Evolutionary conservation across 1,140 invertebrate species (phyloP).

Genomic region (Elymnias hypermnestra): DNA sequence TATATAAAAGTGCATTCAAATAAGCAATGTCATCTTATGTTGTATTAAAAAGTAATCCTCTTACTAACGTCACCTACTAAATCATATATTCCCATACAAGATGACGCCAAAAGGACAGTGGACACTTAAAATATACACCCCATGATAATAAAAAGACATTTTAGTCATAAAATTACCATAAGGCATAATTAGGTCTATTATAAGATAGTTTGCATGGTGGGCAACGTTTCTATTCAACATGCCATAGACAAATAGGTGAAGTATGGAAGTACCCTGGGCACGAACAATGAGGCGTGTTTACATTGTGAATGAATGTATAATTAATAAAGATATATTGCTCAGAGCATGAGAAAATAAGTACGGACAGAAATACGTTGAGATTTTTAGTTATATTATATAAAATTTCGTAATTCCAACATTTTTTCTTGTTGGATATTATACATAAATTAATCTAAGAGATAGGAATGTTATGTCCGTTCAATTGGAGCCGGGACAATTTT

Average conservation of each 20-base stretch:
- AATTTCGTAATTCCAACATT: constrained; percentile 6
- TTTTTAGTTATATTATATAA: constrained; percentile 15
- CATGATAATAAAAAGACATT: constrained; percentile 41
- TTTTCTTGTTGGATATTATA: not conserved
- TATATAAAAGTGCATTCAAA: constrained; percentile 7
- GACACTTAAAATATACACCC: constrained; percentile 55
- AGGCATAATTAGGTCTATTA: constrained; percentile 66
- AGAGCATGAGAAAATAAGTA: constrained; percentile 50
- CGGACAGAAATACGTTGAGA: constrained; percentile 40
- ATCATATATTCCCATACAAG: constrained; percentile 37
- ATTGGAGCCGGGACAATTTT: too few species aligned
- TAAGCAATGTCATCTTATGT: constrained; percentile 18
- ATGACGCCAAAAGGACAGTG: constrained; percentile 25
- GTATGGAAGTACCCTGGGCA: constrained; percentile 26
- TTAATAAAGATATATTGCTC: constrained; percentile 56
- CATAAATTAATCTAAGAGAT: not conserved
- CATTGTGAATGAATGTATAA: constrained; percentile 68
- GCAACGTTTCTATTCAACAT: constrained; percentile 32
- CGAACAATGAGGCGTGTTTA: constrained; percentile 57
- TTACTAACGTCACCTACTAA: constrained; percentile 10
- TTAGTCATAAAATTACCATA: constrained; percentile 65
- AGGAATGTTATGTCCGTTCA: not conserved
- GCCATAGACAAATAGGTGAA: constrained; percentile 35
- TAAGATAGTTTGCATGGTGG: constrained; percentile 55
- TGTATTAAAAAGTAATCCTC: constrained; percentile 21